Evolutionary conservation across 2,797 vertebrate genomes (phyloP).

Genomic region (Sardinella longiceps): DNA sequence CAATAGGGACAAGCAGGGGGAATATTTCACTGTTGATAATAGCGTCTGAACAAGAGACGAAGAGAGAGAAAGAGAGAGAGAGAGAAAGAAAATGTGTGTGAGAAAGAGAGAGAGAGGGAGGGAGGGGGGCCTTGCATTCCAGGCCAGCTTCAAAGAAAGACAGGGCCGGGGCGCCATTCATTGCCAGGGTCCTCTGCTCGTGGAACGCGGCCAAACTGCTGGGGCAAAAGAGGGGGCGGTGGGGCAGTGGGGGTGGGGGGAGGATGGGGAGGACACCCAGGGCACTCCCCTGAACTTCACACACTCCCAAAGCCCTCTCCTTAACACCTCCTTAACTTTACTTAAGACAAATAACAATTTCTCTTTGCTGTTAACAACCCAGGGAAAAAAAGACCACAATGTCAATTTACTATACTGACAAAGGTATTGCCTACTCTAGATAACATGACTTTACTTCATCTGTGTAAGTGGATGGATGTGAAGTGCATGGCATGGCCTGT

Average conservation of each 20-base stretch:
- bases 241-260: background rate
- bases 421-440: background rate
- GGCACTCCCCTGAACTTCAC: conserved; percentile 57
- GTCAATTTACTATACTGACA: no score
- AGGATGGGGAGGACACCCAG: conserved; percentile 60
- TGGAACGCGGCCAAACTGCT: conserved; percentile 78
- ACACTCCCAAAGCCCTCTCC: conserved; percentile 52
- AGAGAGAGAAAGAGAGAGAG: conserved; percentile 8
- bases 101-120: background rate
- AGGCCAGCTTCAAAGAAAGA: conserved; percentile 80
- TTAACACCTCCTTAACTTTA: conserved; percentile 30
- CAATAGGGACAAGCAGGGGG: conserved; percentile 66
- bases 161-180: conserved; percentile 75
- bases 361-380: background rate
- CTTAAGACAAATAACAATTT: background rate
- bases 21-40: conserved; percentile 75
- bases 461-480: background rate
- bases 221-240: conserved; percentile 35
- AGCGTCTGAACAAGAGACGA: conserved; percentile 67
- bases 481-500: background rate
- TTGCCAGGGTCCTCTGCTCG: conserved; percentile 74
- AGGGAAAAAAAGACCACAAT: background rate
- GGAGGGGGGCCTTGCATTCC: conserved; percentile 78
- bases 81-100: conserved; percentile 34
- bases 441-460: background rate